These are phyloP conservation scores for Mus caroli DNA, from an alignment of 2,797 vertebrate species.

Conservation along the genomic window DNA sequence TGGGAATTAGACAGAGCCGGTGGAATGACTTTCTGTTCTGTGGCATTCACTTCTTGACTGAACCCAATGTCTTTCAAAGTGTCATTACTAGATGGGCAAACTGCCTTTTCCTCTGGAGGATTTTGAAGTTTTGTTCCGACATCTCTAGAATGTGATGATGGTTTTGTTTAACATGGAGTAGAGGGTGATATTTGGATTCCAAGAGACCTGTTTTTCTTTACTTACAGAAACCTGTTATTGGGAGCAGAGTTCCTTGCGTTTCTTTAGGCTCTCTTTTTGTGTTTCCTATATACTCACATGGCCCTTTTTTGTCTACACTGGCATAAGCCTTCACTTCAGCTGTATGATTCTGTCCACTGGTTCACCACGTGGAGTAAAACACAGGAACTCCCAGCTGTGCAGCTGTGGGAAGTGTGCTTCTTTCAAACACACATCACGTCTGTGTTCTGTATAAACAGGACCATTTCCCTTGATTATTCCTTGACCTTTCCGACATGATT, in stretches of 20 bases:
- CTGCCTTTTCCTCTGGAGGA: not conserved
- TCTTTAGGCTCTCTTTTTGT: not conserved
- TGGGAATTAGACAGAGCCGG: not conserved
- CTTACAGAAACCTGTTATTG: not conserved
- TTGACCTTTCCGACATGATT: not conserved
- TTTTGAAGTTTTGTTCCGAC: not conserved
- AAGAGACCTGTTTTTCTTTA: not conserved
- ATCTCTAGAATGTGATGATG: not conserved
- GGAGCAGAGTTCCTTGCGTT: not conserved
- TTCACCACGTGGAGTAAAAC: not conserved
- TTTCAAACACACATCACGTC: not conserved
- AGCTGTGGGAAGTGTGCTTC: not conserved
- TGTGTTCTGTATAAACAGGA: not conserved
- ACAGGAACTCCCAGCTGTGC: no score
- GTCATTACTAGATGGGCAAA: not conserved
- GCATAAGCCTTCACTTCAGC: not conserved
- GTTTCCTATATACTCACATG: no score
- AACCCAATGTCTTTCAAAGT: not conserved
- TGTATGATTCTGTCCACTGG: not conserved
- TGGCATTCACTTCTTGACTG: not conserved
- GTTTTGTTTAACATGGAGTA: not conserved
- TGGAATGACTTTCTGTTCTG: fast-evolving
- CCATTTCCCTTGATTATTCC: not conserved
- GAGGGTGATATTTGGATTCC: not conserved
- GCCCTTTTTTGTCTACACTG: not conserved